These are phyloP conservation scores for Spodoptera picta DNA, from an alignment of 2,888 invertebrate species.

Conservation along the genomic window DNA sequence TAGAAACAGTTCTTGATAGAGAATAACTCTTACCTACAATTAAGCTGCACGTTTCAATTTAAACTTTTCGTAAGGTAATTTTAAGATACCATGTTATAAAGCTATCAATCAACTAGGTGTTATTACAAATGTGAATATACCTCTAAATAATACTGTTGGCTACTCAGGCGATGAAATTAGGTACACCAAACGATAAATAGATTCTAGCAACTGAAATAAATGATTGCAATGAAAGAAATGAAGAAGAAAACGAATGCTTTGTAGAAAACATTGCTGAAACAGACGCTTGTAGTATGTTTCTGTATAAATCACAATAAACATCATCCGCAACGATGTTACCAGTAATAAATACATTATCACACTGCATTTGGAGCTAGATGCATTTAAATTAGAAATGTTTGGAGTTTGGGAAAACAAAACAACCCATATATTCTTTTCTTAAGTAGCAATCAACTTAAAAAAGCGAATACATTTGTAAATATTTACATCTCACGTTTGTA, in stretches of 20 bases:
- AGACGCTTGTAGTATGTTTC: background rate
- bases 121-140: too few species aligned
- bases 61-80: too few species aligned
- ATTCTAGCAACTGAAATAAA: background rate
- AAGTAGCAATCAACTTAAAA: constrained; percentile 26
- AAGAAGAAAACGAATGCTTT: constrained; percentile 1
- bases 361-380: constrained; percentile 30
- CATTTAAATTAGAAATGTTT: constrained; percentile 24
- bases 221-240: background rate
- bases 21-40: too few species aligned
- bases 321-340: constrained; percentile 9
- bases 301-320: constrained; percentile 17
- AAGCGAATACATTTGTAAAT: constrained; percentile 5
- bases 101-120: too few species aligned
- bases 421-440: constrained; percentile 14
- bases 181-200: too few species aligned
- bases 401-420: constrained; percentile 16
- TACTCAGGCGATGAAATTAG: too few species aligned
- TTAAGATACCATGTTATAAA: too few species aligned
- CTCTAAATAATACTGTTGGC: too few species aligned
- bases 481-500: constrained; percentile 4
- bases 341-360: constrained; percentile 35
- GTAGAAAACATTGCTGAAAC: constrained; percentile 1
- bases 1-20: too few species aligned
- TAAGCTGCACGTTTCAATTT: too few species aligned